These are phyloP conservation scores for Nymphalis io DNA, from an alignment of 1,140 invertebrate genomes.

Conservation along the genomic window DNA sequence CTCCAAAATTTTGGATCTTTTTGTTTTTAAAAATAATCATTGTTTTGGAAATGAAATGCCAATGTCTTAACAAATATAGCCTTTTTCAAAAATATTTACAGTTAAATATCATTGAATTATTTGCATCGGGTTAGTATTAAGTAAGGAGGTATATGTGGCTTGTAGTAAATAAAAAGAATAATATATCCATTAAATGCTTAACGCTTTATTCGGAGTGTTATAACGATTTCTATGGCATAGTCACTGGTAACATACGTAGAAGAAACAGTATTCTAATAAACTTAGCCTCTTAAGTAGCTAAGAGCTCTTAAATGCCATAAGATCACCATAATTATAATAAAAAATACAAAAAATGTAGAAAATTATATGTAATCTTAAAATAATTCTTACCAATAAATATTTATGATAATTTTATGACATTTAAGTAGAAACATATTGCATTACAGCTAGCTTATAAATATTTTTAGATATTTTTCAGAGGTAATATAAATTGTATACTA, in stretches of 20 bases:
- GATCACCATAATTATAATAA: constrained; percentile 19
- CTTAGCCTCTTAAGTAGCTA: constrained; percentile 66
- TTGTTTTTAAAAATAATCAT: too few species aligned
- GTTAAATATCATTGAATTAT: too few species aligned
- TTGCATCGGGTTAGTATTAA: too few species aligned
- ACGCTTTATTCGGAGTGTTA: constrained; percentile 72
- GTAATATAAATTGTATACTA: background rate
- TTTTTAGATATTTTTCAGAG: constrained; percentile 14
- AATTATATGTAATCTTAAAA: constrained; percentile 25
- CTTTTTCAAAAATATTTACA: too few species aligned
- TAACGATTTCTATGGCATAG: constrained; percentile 79
- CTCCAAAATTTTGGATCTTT: too few species aligned
- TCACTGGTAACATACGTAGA: constrained; percentile 75
- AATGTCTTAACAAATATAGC: too few species aligned
- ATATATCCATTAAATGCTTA: constrained; percentile 44
- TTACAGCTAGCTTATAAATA: background rate
- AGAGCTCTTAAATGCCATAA: constrained; percentile 17
- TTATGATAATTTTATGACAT: constrained; percentile 29
- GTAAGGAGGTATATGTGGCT: background rate
- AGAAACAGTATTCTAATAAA: constrained; percentile 54
- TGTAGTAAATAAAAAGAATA: constrained; percentile 29
- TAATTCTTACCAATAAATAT: constrained; percentile 25
- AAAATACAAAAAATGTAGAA: constrained; percentile 18
- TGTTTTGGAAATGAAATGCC: too few species aligned
- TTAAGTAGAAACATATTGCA: constrained; percentile 1